These are phyloP conservation scores for Brachypterus glaber DNA, from an alignment of 2,888 invertebrate species.

Conservation along the genomic window DNA sequence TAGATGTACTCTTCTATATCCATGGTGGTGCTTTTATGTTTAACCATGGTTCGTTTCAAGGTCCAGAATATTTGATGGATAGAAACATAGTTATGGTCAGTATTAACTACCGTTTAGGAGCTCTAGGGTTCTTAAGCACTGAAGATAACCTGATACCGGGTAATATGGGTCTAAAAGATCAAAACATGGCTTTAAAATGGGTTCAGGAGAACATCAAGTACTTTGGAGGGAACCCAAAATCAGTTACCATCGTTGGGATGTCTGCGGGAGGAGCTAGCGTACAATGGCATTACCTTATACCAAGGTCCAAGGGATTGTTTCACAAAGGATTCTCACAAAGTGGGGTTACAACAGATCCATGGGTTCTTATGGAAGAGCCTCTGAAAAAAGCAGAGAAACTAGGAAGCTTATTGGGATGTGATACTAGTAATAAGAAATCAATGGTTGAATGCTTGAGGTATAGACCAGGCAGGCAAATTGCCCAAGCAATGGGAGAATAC, in stretches of 20 bases:
- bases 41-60: constrained; percentile 42
- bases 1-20: constrained; percentile 52
- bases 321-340: no score
- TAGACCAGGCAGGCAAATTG: no score
- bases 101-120: constrained; percentile 57
- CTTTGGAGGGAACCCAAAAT: constrained; percentile 60
- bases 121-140: constrained; percentile 62
- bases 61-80: constrained; percentile 50
- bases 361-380: no score
- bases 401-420: no score
- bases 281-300: constrained; percentile 59
- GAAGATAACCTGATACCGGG: constrained; percentile 56
- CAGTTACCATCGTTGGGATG: constrained; percentile 55
- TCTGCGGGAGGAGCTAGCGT: constrained; percentile 65
- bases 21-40: constrained; percentile 58
- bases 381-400: no score
- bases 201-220: constrained; percentile 52
- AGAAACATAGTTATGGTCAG: constrained; percentile 53
- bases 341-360: no score
- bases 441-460: no score
- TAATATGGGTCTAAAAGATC: constrained; percentile 64
- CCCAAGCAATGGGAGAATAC: no score
- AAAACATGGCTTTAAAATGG: constrained; percentile 58
- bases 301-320: constrained; percentile 52
- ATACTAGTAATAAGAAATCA: no score